A percentile compares a stretch with the other conserved stretches of the same genome.
phyloP scores from a whole-genome alignment of 2,113 vertebrate species.

The Bambusicola thoracicus region DNA sequence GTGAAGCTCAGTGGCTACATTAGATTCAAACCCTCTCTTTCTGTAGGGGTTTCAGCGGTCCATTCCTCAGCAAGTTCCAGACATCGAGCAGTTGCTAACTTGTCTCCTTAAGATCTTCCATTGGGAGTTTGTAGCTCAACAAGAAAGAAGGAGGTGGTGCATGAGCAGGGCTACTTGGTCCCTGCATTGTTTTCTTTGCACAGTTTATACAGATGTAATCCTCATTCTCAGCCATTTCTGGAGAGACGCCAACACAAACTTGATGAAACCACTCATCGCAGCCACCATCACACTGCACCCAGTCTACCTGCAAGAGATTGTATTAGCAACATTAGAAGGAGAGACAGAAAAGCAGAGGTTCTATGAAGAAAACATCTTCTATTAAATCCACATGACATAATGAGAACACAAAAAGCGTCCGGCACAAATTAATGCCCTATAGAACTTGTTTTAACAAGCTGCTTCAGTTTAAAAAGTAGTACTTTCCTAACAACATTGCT shows the following conservation, averaged over 20 bases:
- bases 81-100: constrained; percentile 83
- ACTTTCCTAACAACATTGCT: background rate
- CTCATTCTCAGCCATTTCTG: constrained; percentile 98
- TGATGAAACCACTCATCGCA: constrained; percentile 99
- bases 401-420: background rate
- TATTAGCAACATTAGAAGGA: background rate
- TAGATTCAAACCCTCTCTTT: constrained; percentile 67
- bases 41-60: constrained; percentile 69
- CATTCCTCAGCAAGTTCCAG: constrained; percentile 66
- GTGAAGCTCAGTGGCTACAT: constrained; percentile 65
- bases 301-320: constrained; percentile 91
- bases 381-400: background rate
- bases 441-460: background rate
- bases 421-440: background rate
- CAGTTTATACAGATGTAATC: constrained; percentile 98
- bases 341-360: background rate
- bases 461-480: background rate
- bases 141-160: constrained; percentile 77
- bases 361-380: accelerated
- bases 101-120: constrained; percentile 85
- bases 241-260: constrained; percentile 95
- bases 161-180: constrained; percentile 77
- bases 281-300: constrained; percentile 98
- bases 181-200: constrained; percentile 83
- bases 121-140: constrained; percentile 80